Percentiles rank a stretch among this genome's conserved stretches.
phyloP scores from a whole-genome alignment of 2,888 invertebrate species.

The Rapana venosa region DNA sequence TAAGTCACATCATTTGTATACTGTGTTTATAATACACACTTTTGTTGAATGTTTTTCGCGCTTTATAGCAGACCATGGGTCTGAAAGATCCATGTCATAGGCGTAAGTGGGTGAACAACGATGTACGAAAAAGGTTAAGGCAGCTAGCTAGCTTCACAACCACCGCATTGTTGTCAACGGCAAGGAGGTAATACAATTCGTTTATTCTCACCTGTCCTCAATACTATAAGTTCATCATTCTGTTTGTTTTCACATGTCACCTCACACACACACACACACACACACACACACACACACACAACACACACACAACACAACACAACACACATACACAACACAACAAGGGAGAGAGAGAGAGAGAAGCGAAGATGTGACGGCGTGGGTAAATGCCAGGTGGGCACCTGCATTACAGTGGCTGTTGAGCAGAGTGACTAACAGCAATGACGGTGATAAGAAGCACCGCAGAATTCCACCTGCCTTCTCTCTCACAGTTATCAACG shows the following conservation, averaged over 20 bases:
- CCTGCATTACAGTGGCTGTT: too few relatives aligned
- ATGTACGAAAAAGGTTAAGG: not conserved
- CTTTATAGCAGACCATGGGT: too few relatives aligned
- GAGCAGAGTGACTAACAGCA: too few relatives aligned
- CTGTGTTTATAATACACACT: too few relatives aligned
- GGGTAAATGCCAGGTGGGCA: not conserved
- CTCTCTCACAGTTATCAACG: too few relatives aligned
- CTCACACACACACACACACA: not conserved
- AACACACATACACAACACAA: not conserved
- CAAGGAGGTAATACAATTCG: not conserved
- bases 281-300: not conserved
- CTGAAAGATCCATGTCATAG: too few relatives aligned
- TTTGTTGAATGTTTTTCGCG: too few relatives aligned
- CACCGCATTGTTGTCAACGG: not conserved
- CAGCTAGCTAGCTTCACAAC: not conserved
- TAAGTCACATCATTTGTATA: too few relatives aligned
- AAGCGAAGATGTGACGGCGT: not conserved
- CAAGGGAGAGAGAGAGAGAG: not conserved
- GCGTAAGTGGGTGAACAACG: too few relatives aligned
- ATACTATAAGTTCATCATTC: too few relatives aligned
- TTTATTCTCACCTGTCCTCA: not conserved
- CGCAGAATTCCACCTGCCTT: too few relatives aligned
- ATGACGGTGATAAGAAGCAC: too few relatives aligned
- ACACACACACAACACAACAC: constrained; percentile 1
- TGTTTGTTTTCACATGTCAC: not conserved